Conservation (phyloP, 2,113 vertebrate genomes). For the Laterallus jamaicensis region DNA sequence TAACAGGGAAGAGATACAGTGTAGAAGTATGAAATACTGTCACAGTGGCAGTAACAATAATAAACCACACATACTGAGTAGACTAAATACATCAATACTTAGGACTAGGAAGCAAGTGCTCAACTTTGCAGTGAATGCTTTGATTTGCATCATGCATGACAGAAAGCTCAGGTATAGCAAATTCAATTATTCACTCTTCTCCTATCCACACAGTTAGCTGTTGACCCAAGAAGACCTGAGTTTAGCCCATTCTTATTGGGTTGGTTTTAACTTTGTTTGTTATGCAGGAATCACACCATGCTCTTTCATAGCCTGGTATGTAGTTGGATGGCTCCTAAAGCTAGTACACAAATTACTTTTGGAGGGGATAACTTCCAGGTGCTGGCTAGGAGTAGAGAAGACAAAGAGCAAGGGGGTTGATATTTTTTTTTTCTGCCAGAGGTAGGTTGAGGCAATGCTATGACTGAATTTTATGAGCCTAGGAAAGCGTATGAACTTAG, state of each 20-base stretch:
- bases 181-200: not conserved
- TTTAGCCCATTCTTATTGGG: not conserved
- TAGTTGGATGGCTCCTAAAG: not conserved
- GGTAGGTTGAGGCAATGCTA: not conserved
- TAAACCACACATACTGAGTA: not conserved
- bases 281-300: not conserved
- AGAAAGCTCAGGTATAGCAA: not conserved
- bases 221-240: not conserved
- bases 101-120: not conserved
- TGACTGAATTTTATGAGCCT: not conserved
- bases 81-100: not conserved
- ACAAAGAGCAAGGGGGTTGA: not conserved
- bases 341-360: not conserved
- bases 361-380: not conserved
- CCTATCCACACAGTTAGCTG: not conserved
- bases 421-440: not conserved
- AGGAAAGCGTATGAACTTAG: not conserved
- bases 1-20: not conserved
- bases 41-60: accelerated
- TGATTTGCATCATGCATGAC: not conserved
- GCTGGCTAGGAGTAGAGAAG: not conserved
- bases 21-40: not conserved
- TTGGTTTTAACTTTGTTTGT: not conserved
- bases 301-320: not conserved
- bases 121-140: not conserved